Evolutionary conservation across 2,113 vertebrate genomes (phyloP).

Genomic region (Pangasianodon hypophthalmus): DNA sequence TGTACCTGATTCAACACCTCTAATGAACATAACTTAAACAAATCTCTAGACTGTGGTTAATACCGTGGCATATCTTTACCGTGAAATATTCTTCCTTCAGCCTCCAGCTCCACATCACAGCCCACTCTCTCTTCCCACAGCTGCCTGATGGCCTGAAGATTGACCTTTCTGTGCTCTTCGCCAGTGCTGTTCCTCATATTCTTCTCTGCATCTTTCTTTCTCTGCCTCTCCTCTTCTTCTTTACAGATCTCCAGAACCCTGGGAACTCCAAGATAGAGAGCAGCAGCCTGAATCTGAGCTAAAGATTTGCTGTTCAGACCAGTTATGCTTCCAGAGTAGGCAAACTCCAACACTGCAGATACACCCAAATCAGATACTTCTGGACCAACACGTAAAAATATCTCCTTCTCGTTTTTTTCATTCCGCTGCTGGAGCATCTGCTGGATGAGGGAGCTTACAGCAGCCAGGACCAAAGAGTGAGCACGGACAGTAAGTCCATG

Average conservation of each 20-base stretch:
- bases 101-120: conserved; percentile 81
- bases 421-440: conserved; percentile 46
- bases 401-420: not conserved
- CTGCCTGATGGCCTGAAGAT: conserved; percentile 67
- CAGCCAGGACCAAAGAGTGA: conserved; percentile 70
- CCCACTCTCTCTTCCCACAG: conserved; percentile 73
- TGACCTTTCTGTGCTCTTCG: conserved; percentile 71
- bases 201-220: not conserved
- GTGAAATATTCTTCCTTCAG: conserved; percentile 65
- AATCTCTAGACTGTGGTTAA: too few relatives aligned
- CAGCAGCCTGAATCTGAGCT: conserved; percentile 68
- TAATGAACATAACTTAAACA: not conserved
- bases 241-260: conserved; percentile 71
- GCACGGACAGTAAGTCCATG: conserved; percentile 52
- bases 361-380: conserved; percentile 65
- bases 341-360: conserved; percentile 79
- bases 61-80: conserved; percentile 64
- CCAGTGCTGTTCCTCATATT: conserved; percentile 37
- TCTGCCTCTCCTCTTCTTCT: conserved; percentile 20
- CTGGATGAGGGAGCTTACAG: conserved; percentile 68
- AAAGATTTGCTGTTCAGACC: conserved; percentile 44
- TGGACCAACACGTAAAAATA: conserved; percentile 41
- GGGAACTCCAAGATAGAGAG: conserved; percentile 69
- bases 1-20: not conserved
- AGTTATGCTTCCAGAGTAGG: conserved; percentile 77